Conservation (phyloP, 1,140 invertebrate species). For the Aphelenchoides fujianensis region DNA sequence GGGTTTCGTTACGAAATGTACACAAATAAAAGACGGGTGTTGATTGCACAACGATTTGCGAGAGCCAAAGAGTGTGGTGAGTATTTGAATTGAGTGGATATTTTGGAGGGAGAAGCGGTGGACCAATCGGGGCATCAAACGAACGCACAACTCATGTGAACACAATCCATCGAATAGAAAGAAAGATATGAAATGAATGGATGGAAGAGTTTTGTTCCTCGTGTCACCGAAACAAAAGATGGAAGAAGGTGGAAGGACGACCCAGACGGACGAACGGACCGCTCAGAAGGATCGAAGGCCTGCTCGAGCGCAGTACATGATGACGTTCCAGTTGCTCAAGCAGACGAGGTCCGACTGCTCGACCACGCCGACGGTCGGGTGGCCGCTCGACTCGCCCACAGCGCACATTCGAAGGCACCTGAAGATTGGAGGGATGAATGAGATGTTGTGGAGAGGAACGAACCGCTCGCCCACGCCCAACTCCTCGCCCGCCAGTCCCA, state of each 20-base stretch:
- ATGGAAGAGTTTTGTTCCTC: background rate
- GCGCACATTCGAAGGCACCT: conserved; percentile 58
- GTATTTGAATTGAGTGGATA: too few relatives aligned
- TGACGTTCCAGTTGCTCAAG: conserved; percentile 55
- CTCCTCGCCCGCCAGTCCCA: conserved; percentile 40
- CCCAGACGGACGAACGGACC: background rate
- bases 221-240: background rate
- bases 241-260: conserved; percentile 39
- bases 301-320: conserved; percentile 56
- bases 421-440: too few relatives aligned
- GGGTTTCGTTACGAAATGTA: background rate
- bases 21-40: too few relatives aligned
- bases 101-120: background rate
- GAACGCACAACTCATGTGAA: background rate
- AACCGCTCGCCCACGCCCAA: conserved; percentile 53
- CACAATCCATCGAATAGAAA: background rate
- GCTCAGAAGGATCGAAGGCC: conserved; percentile 49
- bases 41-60: background rate
- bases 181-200: too few relatives aligned
- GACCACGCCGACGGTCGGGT: conserved; percentile 40
- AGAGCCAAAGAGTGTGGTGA: background rate
- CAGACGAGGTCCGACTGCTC: conserved; percentile 54
- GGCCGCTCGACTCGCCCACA: conserved; percentile 42
- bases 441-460: too few relatives aligned
- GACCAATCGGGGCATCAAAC: background rate